Evolutionary conservation across 2,797 vertebrate species (phyloP).

Genomic region (Calcarius lapponicus): DNA sequence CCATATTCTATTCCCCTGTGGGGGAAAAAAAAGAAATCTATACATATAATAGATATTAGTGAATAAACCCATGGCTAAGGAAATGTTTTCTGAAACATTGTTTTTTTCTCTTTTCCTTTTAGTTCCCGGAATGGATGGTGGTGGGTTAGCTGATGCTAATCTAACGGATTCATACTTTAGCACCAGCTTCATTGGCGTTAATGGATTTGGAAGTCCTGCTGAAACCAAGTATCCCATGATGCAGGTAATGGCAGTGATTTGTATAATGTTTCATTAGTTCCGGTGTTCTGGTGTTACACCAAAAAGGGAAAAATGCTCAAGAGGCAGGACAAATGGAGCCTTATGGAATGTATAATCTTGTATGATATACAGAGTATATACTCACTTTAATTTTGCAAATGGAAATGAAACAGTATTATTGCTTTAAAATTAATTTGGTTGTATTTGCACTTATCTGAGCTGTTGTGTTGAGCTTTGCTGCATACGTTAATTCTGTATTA

Average conservation of each 20-base stretch:
- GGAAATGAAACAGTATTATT: neutral
- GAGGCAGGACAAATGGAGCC: neutral
- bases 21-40: neutral
- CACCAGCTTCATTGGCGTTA: constrained; percentile 99
- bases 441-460: neutral
- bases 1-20: neutral
- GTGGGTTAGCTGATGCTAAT: constrained; percentile 88
- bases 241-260: constrained; percentile 84
- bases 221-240: constrained; percentile 98
- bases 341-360: neutral
- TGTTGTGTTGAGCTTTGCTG: neutral
- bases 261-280: neutral
- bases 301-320: neutral
- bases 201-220: constrained; percentile 96
- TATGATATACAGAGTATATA: neutral
- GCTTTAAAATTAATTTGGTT: neutral
- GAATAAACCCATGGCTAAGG: neutral
- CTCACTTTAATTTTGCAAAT: neutral
- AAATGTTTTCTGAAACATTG: neutral
- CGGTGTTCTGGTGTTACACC: neutral
- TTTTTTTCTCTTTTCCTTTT: constrained; percentile 50
- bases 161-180: constrained; percentile 99
- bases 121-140: constrained; percentile 95
- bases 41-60: neutral
- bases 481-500: neutral